Base-by-base conservation (phyloP, 2,888 invertebrate genomes). In the Agonopterix alstromeriana region DNA sequence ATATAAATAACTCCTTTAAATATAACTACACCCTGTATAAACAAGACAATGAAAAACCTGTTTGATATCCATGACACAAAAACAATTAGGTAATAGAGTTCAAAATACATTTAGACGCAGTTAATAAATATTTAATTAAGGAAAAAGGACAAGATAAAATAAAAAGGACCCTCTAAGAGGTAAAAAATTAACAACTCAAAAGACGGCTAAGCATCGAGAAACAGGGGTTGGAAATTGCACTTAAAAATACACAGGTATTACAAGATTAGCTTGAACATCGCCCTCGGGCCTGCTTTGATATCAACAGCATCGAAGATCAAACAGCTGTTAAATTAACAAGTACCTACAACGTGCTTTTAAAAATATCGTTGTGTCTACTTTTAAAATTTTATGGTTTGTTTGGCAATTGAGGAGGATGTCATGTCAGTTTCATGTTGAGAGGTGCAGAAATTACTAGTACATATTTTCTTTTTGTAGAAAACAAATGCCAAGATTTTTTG, bases 211-310 rank as follows among this genome's bases (percentile, higher is more conserved):
- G 58, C 56, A 50, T 57, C 51, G 27, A 3, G 27, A 27, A 27
- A 71, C 67, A 66, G 74, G 80, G 79, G 78, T 73, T 70, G 70
- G 66, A 75, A 77, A 78, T 82, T 82, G 72, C 71, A 75, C 73
- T 77, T 73, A 72, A 79, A 82, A 82, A 81, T 77, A 78, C 77
- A 78, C 75, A 74, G 71, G 74, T 73, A 27, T 73, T 75, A 81
- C 69, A 70, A 78, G 78, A 82, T 81, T 81, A 80, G 64, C 68
- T 64, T 56, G 56, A 61, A 58, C 58, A 63, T 58, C 59, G 65
- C 73, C 76, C 68, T 63, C 52, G 58, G 74, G 71, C 60, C 57
- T 54, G 67, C 80, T 82, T 79, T 77, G 80, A 80, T 78, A 81
- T 79, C 71, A 72, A 68, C 66, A 66, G 72, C 77, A 73, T 74